These are phyloP conservation scores for Brachyhypopomus gauderio DNA, from an alignment of 2,113 vertebrate genomes.

Conservation along the genomic window DNA sequence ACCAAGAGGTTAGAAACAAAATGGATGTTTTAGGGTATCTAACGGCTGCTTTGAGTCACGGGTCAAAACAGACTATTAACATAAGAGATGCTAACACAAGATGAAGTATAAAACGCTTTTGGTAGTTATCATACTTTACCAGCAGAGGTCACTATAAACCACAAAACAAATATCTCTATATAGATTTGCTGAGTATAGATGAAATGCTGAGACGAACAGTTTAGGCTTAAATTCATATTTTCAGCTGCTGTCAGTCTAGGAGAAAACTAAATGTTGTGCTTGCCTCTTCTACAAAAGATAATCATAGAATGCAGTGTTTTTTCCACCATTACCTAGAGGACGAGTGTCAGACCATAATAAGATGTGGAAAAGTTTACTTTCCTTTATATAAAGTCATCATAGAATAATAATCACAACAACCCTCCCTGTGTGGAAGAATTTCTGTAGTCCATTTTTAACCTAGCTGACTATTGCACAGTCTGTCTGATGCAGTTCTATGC, in stretches of 20 bases:
- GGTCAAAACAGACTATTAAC: no score
- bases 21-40: no score
- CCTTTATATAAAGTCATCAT: conserved; percentile 8
- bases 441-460: background rate
- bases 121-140: background rate
- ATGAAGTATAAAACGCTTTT: no score
- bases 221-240: background rate
- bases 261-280: no score
- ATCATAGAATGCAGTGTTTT: background rate
- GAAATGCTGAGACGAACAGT: background rate
- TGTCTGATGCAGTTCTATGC: background rate
- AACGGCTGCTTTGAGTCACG: no score
- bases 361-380: background rate
- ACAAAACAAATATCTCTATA: background rate
- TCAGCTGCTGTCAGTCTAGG: background rate
- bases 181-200: background rate
- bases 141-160: conserved; percentile 9
- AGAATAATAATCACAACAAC: background rate
- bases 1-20: no score
- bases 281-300: background rate
- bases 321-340: background rate
- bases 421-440: background rate
- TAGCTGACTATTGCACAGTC: background rate
- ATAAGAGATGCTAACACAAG: no score
- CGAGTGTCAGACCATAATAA: background rate